Evolutionary conservation across 2,888 invertebrate species (phyloP), one percentile per base, ranked within the genome.

Genomic region (Drosophila merina): DNA sequence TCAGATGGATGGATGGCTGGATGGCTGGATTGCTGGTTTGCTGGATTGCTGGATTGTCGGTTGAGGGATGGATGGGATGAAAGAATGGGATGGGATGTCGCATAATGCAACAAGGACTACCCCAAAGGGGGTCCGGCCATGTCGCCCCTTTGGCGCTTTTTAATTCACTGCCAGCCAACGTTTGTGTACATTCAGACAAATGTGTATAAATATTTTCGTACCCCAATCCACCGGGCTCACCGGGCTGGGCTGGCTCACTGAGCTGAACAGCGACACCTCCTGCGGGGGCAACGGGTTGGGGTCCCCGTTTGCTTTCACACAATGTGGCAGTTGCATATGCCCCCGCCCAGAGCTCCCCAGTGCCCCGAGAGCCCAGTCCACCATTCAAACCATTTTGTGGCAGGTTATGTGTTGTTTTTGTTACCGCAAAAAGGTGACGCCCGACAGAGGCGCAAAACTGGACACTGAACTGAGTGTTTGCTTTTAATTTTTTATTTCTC

Each of bases 401-500:
- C 36, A 36, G 36, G 40, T 14, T 42, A 20, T 42, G 20, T 20
- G 40, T 38, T 47, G 63, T 55, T 75, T 68, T 55, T 55, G 57
- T 52, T 68, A 36, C 36, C 84, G 75, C 73, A 75, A 75, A 75
- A 75, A 82, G 75, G 80, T 79, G 73, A 81, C 70, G 56, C 50
- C 36, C 48, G 50, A 42, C 40, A 42, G 47, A 31, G 44, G 44
- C 54, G 26, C 62, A 52, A 48, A 9, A 57, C 40, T 20, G 20
- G 20, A 42, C 40, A 56, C 30, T 40, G 36, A 47, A 33, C 60
- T 26, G 54, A 64, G 72, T 86, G 75, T 86, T 83, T 83, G 78
- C 70, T 71, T 78, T 78, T 71, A 77, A 81, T 79, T 84, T 84
- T 86, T 77, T 84, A 69, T 76, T 77, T 75, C 64, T 62, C 59